Percentiles rank a stretch among this genome's conserved stretches.
Evolutionary conservation across 2,888 invertebrate genomes (phyloP).

Genomic region (Stenurella melanura): DNA sequence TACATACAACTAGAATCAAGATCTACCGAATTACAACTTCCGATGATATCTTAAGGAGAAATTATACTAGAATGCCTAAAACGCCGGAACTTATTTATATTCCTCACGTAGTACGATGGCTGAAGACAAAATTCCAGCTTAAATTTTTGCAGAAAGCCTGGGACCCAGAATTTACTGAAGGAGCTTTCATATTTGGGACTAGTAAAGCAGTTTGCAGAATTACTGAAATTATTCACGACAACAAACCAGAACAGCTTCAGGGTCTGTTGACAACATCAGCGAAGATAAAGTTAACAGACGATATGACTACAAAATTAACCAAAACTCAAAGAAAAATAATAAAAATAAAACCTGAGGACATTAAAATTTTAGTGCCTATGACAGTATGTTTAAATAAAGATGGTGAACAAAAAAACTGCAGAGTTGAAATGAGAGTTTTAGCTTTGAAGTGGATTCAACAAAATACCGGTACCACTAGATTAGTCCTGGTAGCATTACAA

Average conservation of each 20-base stretch:
- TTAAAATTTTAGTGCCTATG: slow-evolving; percentile 71
- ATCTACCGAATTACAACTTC: not conserved
- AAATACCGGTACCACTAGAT: slow-evolving; percentile 61
- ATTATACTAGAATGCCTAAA: slow-evolving; percentile 58
- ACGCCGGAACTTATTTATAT: slow-evolving; percentile 71
- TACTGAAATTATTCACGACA: slow-evolving; percentile 69
- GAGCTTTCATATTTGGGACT: slow-evolving; percentile 71
- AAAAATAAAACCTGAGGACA: slow-evolving; percentile 67
- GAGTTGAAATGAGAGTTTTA: slow-evolving; percentile 66
- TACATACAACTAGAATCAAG: not conserved
- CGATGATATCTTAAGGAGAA: slow-evolving; percentile 5
- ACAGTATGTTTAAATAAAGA: slow-evolving; percentile 61
- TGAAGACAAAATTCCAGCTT: slow-evolving; percentile 69
- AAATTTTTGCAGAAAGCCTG: slow-evolving; percentile 68
- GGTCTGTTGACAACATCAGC: slow-evolving; percentile 64
- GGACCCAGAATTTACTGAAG: slow-evolving; percentile 72
- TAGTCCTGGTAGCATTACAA: slow-evolving; percentile 70
- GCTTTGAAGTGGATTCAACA: slow-evolving; percentile 70
- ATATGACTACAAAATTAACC: slow-evolving; percentile 64
- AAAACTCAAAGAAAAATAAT: slow-evolving; percentile 68
- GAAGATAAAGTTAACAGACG: slow-evolving; percentile 62
- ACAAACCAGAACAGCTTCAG: slow-evolving; percentile 65
- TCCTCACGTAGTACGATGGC: slow-evolving; percentile 70
- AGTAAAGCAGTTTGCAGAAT: slow-evolving; percentile 69
- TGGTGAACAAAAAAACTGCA: slow-evolving; percentile 62